Percentiles rank a stretch among this genome's conserved stretches.
phyloP scores from a whole-genome alignment of 2,797 vertebrate genomes.

The Sphenopsis melanotis region DNA sequence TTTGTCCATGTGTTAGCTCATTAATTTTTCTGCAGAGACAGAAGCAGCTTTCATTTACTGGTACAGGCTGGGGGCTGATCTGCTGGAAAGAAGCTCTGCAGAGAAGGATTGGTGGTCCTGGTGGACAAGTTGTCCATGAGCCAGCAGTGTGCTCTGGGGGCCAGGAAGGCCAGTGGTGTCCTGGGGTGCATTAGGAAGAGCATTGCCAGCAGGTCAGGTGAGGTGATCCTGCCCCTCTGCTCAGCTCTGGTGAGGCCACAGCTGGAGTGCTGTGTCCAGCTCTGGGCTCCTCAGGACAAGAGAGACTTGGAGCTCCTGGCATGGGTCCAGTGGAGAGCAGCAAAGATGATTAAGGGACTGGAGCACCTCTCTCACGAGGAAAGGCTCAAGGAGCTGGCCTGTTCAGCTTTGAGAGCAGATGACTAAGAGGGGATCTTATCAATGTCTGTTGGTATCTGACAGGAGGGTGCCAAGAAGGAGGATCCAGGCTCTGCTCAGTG shows the following conservation, averaged over 20 bases:
- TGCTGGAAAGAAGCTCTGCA: neutral
- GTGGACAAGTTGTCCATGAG: rapidly evolving
- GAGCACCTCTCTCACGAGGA: rapidly evolving
- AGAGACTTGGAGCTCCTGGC: neutral
- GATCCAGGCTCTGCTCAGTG: neutral
- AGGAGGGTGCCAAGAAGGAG: neutral
- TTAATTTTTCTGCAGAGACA: neutral
- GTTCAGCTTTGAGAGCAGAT: neutral
- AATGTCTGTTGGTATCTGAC: neutral
- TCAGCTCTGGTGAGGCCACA: neutral
- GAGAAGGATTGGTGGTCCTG: neutral
- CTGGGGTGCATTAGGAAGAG: neutral
- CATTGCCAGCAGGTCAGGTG: neutral
- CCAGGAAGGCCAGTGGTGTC: rapidly evolving
- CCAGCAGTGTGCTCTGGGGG: neutral
- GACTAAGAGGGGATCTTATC: neutral
- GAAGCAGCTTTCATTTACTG: neutral
- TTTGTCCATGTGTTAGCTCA: neutral
- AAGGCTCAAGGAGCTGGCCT: neutral
- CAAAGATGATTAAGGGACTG: rapidly evolving
- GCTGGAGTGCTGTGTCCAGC: neutral
- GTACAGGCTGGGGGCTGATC: neutral
- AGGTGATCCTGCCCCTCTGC: neutral
- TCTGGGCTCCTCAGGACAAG: neutral
- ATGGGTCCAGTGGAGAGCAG: rapidly evolving